These are phyloP conservation scores for Drosophila sordidula DNA, from an alignment of 2,888 invertebrate genomes.

Conservation along the genomic window DNA sequence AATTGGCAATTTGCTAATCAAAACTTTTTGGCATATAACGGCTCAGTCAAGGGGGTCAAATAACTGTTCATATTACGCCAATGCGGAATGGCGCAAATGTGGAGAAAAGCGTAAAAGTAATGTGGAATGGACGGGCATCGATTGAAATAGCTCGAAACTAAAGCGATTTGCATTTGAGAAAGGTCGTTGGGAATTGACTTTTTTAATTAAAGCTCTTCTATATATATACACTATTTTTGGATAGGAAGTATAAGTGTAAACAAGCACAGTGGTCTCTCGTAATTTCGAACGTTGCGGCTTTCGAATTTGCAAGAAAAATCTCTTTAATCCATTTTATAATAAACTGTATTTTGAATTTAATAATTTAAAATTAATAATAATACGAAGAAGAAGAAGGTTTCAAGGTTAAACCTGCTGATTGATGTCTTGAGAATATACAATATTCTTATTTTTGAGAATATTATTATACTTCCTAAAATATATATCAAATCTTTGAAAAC, in stretches of 20 bases:
- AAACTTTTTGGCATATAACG: slow-evolving; percentile 40
- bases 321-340: no score
- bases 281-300: background rate
- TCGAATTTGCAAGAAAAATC: no score
- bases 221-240: slow-evolving; percentile 2
- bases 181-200: slow-evolving; percentile 20
- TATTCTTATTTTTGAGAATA: no score
- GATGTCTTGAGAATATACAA: no score
- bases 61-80: slow-evolving; percentile 35
- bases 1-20: slow-evolving; percentile 48
- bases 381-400: no score
- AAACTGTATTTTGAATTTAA: no score
- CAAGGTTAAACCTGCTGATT: no score
- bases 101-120: slow-evolving; percentile 9
- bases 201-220: slow-evolving; percentile 8
- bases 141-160: slow-evolving; percentile 19
- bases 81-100: background rate
- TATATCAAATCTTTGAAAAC: no score
- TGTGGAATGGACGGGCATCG: background rate
- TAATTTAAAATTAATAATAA: no score
- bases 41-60: slow-evolving; percentile 47
- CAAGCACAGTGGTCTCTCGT: background rate
- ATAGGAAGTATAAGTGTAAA: background rate
- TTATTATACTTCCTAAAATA: no score
- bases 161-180: slow-evolving; percentile 24